Percentiles rank a stretch among this genome's conserved stretches.
Conservation (phyloP, 1,140 invertebrate species). For the Drosophila kurseongensis region DNA sequence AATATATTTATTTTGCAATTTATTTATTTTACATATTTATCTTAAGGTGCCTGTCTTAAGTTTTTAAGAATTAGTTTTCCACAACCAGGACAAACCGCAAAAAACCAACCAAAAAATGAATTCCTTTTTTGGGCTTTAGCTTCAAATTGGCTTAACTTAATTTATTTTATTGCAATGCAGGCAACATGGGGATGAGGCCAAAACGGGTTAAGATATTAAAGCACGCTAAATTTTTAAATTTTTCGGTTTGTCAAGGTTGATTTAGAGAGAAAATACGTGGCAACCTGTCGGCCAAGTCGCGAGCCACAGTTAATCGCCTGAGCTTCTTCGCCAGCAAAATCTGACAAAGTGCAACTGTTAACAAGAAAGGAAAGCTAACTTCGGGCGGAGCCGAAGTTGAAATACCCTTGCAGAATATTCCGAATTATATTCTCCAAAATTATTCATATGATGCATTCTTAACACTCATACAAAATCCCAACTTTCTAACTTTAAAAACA, state of each 20-base stretch:
- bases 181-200: slow-evolving; percentile 11
- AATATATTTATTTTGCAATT: too few relatives aligned
- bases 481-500: too few relatives aligned
- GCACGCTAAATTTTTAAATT: slow-evolving; percentile 47
- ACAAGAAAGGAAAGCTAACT: too few relatives aligned
- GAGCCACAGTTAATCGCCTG: slow-evolving; percentile 43
- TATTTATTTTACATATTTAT: too few relatives aligned
- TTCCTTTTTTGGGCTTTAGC: slow-evolving; percentile 77
- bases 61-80: slow-evolving; percentile 58
- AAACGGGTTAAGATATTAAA: slow-evolving; percentile 50
- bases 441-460: too few relatives aligned
- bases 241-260: slow-evolving; percentile 34
- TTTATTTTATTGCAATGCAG: slow-evolving; percentile 70
- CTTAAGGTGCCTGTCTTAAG: too few relatives aligned
- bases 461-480: too few relatives aligned
- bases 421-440: too few relatives aligned
- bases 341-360: slow-evolving; percentile 41
- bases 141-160: slow-evolving; percentile 81
- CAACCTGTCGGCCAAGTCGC: slow-evolving; percentile 31
- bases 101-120: slow-evolving; percentile 62
- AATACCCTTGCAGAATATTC: too few relatives aligned
- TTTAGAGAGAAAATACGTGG: not conserved
- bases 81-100: slow-evolving; percentile 51
- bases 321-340: slow-evolving; percentile 34
- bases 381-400: too few relatives aligned